Base-by-base conservation (phyloP, 1,140 invertebrate species). In the Drosophila kanapiae region DNA sequence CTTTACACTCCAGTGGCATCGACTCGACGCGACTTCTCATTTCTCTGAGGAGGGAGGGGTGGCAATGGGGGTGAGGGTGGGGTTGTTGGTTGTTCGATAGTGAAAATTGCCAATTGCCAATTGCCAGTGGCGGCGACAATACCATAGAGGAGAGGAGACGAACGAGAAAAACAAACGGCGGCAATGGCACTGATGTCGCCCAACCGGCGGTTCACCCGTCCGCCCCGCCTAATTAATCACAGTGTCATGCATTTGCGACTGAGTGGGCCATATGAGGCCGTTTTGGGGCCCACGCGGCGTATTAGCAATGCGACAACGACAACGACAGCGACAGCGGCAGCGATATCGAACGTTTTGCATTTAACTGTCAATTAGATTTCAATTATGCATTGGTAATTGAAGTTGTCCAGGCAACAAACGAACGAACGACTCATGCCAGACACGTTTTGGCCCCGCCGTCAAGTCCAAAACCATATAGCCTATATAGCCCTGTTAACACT, bases 321-420 rank as follows among this genome's bases (percentile, higher is more conserved):
- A 65, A 54, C 60, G 43, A 64, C 70, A 60, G n/a, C 67, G 23
- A 51, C 60, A 49, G 13, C 35, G 38, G 38, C 27, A 45, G 49
- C 62, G 40, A 68, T 69, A 72, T 49, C 53, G 70, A 74, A 58
- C 70, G 70, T 72, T 84, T 81, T 75, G 63, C 78, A 81, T 84
- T 90, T 81, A 88, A 90, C 85, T 88, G 84, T 88, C 85, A 90
- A 87, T 88, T 88, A 90, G 81, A 91, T 90, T 85, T 90, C 85
- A 88, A 88, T 88, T 88, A 90, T 88, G 81, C 85, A 88, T 90
- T 84, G 80, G 60, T 76, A 85, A 88, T 80, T 74, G 65, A 72
- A 76, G 59, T 77, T 80, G 80, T 68, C 71, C 76, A 57, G 78
- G 47, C 78, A 62, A 77, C 81, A 40, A 78, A 37, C 38, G 47